Conservation (phyloP, 2,888 invertebrate species). For the Thumatha senex region DNA sequence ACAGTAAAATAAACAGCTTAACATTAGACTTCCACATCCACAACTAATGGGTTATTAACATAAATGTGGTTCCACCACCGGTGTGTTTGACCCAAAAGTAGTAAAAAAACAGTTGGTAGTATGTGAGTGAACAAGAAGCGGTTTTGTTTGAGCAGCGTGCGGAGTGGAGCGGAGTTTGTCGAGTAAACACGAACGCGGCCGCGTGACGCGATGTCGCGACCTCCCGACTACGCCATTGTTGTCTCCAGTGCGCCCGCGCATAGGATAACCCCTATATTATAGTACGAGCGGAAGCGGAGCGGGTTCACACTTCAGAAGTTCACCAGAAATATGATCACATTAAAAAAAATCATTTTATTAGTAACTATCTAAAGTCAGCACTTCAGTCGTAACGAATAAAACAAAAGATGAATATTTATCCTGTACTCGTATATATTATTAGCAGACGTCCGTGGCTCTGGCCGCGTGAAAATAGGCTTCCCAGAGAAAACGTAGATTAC, state of each 20-base stretch:
- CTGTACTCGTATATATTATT: too few species aligned
- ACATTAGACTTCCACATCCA: slow-evolving; percentile 6
- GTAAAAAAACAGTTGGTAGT: slow-evolving; percentile 45
- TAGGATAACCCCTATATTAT: slow-evolving; percentile 4
- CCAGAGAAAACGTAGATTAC: too few species aligned
- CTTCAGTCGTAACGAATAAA: too few species aligned
- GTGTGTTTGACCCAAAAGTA: slow-evolving; percentile 20
- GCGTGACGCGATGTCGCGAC: slow-evolving; percentile 45
- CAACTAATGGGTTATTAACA: slow-evolving; percentile 12
- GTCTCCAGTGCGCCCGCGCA: slow-evolving; percentile 40
- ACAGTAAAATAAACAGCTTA: background rate
- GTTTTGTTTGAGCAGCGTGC: slow-evolving; percentile 44
- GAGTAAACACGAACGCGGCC: slow-evolving; percentile 44
- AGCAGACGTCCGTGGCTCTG: too few species aligned
- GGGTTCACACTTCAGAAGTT: background rate
- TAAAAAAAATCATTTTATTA: too few species aligned
- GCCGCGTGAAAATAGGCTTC: too few species aligned
- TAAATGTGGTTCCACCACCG: slow-evolving; percentile 17
- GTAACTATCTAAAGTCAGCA: too few species aligned
- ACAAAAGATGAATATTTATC: too few species aligned
- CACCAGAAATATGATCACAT: too few species aligned
- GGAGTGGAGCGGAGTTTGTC: slow-evolving; percentile 30
- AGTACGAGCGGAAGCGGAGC: background rate
- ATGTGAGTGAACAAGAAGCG: slow-evolving; percentile 52
- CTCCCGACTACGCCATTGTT: slow-evolving; percentile 43